Base-by-base conservation (phyloP, 2,113 vertebrate species). In the Rafetus swinhoei region DNA sequence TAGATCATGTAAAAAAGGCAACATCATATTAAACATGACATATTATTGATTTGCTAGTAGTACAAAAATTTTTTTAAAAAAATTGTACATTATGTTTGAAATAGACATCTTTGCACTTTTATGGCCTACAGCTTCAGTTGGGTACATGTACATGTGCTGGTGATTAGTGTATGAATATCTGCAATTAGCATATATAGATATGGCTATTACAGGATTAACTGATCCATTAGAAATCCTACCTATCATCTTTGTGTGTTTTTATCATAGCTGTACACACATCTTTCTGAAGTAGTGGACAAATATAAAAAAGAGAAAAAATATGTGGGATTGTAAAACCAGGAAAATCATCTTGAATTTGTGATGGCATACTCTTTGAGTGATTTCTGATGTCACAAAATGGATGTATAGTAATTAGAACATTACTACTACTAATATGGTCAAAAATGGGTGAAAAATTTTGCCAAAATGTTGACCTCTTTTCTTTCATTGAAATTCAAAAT, bases 361-460 rank as follows among this genome's bases (percentile, higher is more conserved):
- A 76, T 76, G 72, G 12, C 22, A 45, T 25, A 25, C 35, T 45
- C 72, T 45, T 45, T 45, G 72, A 24, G 39, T 76, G 18, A 74
- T 74, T 74, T 39, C 35, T 74, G 18, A 74, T 22, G 19, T 74
- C 32, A 29, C n/a, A 19, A 10, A 32, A 72, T 9, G 7, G 65
- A 35, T 35, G 4, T 72, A 18, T 19, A 72, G 6, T 2, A 24
- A 32, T 7, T 56, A 82, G 84, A 52, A 9, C 4, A 6, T 76
- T 59, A 65, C 29, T 84, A 35, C 8, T 32, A 86, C 11, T 35
- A 5, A 83, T 16, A 6, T 91, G 3, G 11, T 62, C 16, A n/a
- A 85, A 19, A 35, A 35, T 14, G 25, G 2, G 35, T 0, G 3
- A 1, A 4, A 2, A 62, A 53, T 50, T 5, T 76, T 76, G 79